Percentiles rank a stretch among this genome's conserved stretches.
phyloP scores from a whole-genome alignment of 1,140 invertebrate species.

The Gryllus bimaculatus region DNA sequence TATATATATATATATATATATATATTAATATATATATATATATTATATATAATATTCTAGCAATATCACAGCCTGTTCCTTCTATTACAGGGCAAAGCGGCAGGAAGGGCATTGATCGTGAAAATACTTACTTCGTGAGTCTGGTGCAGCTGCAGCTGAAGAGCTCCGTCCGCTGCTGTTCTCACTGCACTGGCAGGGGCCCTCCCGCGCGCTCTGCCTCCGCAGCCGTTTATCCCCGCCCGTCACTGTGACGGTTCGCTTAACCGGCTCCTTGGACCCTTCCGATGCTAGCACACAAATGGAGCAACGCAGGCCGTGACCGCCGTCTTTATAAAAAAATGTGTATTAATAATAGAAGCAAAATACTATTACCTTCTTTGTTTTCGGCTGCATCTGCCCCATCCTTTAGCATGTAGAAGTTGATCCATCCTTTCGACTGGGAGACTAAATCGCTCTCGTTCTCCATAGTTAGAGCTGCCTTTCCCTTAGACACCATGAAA shows the following conservation, averaged over 20 bases:
- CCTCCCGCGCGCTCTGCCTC: background rate
- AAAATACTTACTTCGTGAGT: background rate
- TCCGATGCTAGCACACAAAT: too few species aligned
- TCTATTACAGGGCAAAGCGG: too few species aligned
- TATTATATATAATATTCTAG: too few species aligned
- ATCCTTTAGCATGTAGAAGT: constrained; percentile 29
- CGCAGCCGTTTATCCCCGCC: background rate
- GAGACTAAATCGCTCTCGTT: constrained; percentile 25
- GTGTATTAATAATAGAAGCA: background rate
- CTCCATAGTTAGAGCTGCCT: constrained; percentile 11
- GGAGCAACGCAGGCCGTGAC: too few species aligned
- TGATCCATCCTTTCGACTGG: constrained; percentile 32
- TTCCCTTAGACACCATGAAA: constrained; percentile 8
- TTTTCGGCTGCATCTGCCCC: background rate
- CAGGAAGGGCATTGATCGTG: background rate
- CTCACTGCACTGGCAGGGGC: background rate
- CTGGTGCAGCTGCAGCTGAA: background rate
- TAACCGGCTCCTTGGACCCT: background rate
- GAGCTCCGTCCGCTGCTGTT: background rate
- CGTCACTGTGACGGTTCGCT: background rate
- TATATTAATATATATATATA: too few species aligned
- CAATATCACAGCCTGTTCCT: too few species aligned
- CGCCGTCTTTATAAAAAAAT: too few species aligned
- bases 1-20: too few species aligned
- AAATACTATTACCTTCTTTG: constrained; percentile 4